These are phyloP conservation scores for Phyllotreta striolata DNA, from an alignment of 2,888 invertebrate species.

Conservation along the genomic window DNA sequence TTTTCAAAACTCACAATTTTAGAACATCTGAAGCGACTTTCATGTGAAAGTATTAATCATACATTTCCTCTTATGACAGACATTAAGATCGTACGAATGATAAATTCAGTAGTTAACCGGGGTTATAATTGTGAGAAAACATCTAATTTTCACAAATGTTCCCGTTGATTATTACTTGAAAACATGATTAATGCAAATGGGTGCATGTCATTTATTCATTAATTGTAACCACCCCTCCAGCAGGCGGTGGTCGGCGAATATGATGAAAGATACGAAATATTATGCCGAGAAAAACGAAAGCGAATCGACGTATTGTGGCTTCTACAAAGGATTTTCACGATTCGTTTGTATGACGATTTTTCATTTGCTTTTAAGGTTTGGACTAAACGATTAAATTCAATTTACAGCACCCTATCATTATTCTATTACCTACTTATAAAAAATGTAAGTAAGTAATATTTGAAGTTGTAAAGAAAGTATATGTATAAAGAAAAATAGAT, in stretches of 20 bases:
- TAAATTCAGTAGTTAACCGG: slow-evolving; percentile 37
- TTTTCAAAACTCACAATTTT: slow-evolving; percentile 3
- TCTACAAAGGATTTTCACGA: no score
- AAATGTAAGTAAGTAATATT: no score
- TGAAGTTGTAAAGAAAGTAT: no score
- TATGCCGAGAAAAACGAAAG: no score
- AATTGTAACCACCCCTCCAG: slow-evolving; percentile 21
- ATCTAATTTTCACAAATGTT: slow-evolving; percentile 41
- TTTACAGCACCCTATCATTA: no score
- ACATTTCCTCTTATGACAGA: slow-evolving; percentile 35
- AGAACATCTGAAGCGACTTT: slow-evolving; percentile 6
- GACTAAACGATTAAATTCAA: no score
- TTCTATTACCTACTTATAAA: no score
- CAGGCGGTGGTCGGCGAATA: neutral
- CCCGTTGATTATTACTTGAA: slow-evolving; percentile 41
- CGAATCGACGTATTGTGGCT: no score
- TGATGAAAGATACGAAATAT: slow-evolving; percentile 24
- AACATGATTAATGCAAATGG: slow-evolving; percentile 42
- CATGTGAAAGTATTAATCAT: slow-evolving; percentile 28
- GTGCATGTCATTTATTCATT: slow-evolving; percentile 38
- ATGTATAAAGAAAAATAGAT: neutral
- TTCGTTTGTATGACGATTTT: no score
- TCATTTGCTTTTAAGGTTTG: no score
- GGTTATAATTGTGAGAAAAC: slow-evolving; percentile 41
- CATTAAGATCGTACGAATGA: slow-evolving; percentile 37